Percentiles rank a stretch among this genome's conserved stretches.
These are phyloP conservation scores for Murina feae DNA, from an alignment of 2,113 vertebrate species.

Conservation along the genomic window DNA sequence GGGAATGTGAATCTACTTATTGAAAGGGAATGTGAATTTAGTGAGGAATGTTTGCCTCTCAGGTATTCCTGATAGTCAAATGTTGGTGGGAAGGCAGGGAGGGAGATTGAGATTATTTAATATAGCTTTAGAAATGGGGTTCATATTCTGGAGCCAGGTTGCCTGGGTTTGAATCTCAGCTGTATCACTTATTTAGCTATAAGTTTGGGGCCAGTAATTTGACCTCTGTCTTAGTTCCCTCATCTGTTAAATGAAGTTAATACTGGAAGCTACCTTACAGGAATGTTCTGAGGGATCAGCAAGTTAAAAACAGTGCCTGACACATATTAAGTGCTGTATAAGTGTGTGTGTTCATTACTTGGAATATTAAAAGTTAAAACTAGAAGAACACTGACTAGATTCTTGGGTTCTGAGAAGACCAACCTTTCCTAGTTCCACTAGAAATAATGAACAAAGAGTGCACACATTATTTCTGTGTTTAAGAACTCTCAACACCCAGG, in stretches of 20 bases:
- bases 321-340: not conserved
- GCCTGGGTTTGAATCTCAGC: conserved; percentile 1
- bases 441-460: conserved; percentile 12
- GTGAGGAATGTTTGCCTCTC: conserved; percentile 17
- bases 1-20: not conserved
- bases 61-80: not conserved
- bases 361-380: conserved; percentile 12
- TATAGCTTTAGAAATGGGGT: not conserved
- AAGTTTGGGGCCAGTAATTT: not conserved
- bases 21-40: not conserved
- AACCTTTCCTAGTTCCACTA: conserved; percentile 17
- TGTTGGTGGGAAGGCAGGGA: not conserved
- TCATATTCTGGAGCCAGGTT: not conserved
- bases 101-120: not conserved
- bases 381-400: not conserved
- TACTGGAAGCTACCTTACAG: not conserved
- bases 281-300: not conserved
- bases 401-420: not conserved
- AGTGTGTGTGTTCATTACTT: not conserved
- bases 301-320: not conserved
- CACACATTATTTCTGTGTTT: not conserved
- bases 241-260: conserved; percentile 21
- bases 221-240: not conserved
- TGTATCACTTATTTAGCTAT: not conserved
- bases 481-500: not conserved